Conservation (phyloP, 2,888 invertebrate genomes). For the Heliconius ismenius region DNA sequence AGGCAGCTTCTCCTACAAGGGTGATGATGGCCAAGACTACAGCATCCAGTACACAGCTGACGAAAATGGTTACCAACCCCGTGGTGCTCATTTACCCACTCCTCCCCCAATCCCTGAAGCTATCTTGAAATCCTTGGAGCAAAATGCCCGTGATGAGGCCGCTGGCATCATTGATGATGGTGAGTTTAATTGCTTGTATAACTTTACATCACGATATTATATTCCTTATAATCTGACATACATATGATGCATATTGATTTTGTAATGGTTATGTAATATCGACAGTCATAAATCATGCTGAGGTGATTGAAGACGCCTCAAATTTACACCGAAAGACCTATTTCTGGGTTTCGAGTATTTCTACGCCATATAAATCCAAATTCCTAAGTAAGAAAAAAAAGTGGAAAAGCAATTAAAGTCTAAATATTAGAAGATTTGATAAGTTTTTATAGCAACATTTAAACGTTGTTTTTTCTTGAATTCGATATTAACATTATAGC, state of each 20-base stretch:
- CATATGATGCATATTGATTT: conserved; percentile 23
- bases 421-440: background rate
- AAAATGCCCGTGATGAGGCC: conserved; percentile 78
- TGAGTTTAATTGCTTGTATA: conserved; percentile 6
- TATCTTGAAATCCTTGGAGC: conserved; percentile 75
- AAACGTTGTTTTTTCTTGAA: too few relatives aligned
- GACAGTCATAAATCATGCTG: conserved; percentile 17
- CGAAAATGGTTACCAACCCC: conserved; percentile 75
- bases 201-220: background rate
- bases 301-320: conserved; percentile 13
- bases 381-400: background rate
- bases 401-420: background rate
- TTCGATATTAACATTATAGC: too few relatives aligned
- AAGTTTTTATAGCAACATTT: background rate
- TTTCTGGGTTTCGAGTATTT: background rate
- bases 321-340: conserved; percentile 7
- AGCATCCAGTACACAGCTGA: conserved; percentile 78
- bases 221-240: conserved; percentile 8
- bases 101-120: conserved; percentile 78
- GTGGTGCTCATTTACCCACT: conserved; percentile 75
- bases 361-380: background rate
- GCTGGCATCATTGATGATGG: conserved; percentile 66
- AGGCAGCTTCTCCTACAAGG: conserved; percentile 76
- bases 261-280: conserved; percentile 18
- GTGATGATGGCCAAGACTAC: conserved; percentile 78